Evolutionary conservation across 2,888 invertebrate genomes (phyloP).

Genomic region (Diachrysia chrysitis): DNA sequence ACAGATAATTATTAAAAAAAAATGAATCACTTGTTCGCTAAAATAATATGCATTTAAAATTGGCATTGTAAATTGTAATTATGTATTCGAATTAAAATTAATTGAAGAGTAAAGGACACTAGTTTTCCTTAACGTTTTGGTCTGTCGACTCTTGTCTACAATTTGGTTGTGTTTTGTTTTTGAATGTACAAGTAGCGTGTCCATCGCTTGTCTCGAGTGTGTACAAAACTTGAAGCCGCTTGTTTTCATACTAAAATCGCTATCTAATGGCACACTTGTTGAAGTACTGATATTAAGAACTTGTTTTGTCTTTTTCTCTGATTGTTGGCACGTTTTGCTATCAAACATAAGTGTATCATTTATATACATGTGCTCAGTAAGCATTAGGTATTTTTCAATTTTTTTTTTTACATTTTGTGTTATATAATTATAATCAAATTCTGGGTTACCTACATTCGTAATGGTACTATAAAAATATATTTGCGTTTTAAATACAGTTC

Average conservation of each 20-base stretch:
- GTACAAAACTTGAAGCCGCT: neutral
- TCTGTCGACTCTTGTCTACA: slow-evolving; percentile 16
- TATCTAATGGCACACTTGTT: slow-evolving; percentile 4
- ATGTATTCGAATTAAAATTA: no score
- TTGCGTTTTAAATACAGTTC: neutral
- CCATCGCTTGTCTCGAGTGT: neutral
- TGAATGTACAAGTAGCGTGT: neutral
- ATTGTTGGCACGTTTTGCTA: neutral
- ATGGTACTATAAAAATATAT: slow-evolving; percentile 1
- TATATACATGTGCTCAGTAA: neutral
- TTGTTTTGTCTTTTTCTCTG: neutral
- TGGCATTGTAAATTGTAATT: no score
- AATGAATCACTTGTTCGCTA: no score
- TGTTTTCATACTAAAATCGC: neutral
- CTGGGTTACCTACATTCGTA: neutral
- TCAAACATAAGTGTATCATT: neutral
- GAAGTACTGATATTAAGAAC: neutral
- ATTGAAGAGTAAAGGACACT: no score
- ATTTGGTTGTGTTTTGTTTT: neutral
- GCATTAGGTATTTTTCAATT: no score
- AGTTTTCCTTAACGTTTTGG: slow-evolving; percentile 28
- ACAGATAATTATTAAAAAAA: no score
- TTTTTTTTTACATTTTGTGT: no score
- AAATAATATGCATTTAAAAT: no score
- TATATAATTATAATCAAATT: neutral